Base-by-base conservation (phyloP, 2,797 vertebrate genomes). In the Enteromius anoplus region DNA sequence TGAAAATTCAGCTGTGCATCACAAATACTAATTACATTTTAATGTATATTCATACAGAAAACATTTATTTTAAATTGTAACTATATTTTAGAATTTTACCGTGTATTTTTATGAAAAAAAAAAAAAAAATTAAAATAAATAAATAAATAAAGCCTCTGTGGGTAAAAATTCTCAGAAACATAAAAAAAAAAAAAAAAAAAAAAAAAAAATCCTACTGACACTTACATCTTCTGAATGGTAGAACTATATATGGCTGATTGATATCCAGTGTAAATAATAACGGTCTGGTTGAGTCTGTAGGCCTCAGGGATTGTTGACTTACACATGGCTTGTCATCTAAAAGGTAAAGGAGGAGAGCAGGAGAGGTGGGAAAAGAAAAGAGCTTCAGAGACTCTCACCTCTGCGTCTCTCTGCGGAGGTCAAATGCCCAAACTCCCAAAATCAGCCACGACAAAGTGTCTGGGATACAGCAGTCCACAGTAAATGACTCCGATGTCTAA, bases 211-310 rank as follows among this genome's bases (percentile, higher is more conserved):
- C 32, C 21, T 21, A 32, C 32, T 32, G 32, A 65, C 15, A 17
- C 15, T 26, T 7, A 32, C 7, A 11, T n/a, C 4, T n/a, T n/a
- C 15, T 68, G 19, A 40, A 9, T 8, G 8, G 17, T 34, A 19
- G 29, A 55, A n/a, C 51, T 55, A 9, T 8, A 55, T 55, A 21
- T n/a, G 34, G 1, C 3, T 40, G 21, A 1, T 5, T 66, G 65
- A 66, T 12, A n/a, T 68, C 9, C 19, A 40, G 0, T 12, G 37
- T 40, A 68, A n/a, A 68, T 37, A 68, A n/a, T 6, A 40, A 14
- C 1, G 5, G 62, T 64, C 5, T 34, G 62, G 60, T 32, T 7
- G 34, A 40, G 94, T 93, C 94, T 89, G 85, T 65, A 87, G 23
- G 42, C 37, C 47, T 17, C 40, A 32, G 23, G 21, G 49, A 15